Conservation (phyloP, 1,140 invertebrate genomes). For the Macrocentrus cingulum region DNA sequence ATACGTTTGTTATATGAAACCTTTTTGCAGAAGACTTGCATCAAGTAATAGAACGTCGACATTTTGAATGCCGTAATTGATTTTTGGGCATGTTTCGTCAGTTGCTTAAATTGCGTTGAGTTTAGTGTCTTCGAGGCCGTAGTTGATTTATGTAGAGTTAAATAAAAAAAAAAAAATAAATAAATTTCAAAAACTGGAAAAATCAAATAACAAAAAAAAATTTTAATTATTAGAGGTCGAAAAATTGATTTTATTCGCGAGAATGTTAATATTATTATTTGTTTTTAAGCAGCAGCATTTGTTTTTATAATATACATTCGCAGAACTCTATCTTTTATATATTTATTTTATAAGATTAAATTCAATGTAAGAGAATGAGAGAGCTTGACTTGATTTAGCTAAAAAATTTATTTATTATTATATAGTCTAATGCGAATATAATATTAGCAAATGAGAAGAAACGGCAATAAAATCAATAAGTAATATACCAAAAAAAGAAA, state of each 20-base stretch:
- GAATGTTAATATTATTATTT: slow-evolving; percentile 10
- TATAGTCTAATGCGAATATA: too few relatives aligned
- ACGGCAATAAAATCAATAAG: background rate
- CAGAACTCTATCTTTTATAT: too few relatives aligned
- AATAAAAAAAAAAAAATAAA: slow-evolving; percentile 14
- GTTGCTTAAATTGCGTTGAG: slow-evolving; percentile 48
- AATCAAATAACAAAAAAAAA: slow-evolving; percentile 14
- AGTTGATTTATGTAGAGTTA: slow-evolving; percentile 32
- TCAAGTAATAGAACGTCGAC: slow-evolving; percentile 40
- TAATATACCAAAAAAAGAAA: background rate
- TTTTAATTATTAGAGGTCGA: slow-evolving; percentile 3
- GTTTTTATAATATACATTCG: background rate
- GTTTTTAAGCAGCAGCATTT: slow-evolving; percentile 16
- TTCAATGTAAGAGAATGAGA: too few relatives aligned
- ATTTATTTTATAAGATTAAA: too few relatives aligned
- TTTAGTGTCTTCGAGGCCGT: slow-evolving; percentile 33
- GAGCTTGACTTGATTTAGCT: too few relatives aligned
- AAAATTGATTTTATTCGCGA: slow-evolving; percentile 11
- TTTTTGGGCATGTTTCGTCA: slow-evolving; percentile 56
- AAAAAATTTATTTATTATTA: too few relatives aligned
- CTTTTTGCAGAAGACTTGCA: slow-evolving; percentile 36
- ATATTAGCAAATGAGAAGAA: background rate
- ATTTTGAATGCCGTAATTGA: slow-evolving; percentile 50
- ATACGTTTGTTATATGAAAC: slow-evolving; percentile 26
- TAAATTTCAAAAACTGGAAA: background rate